Evolutionary conservation across 2,888 invertebrate genomes (phyloP).

Genomic region (Eristalis tenax): DNA sequence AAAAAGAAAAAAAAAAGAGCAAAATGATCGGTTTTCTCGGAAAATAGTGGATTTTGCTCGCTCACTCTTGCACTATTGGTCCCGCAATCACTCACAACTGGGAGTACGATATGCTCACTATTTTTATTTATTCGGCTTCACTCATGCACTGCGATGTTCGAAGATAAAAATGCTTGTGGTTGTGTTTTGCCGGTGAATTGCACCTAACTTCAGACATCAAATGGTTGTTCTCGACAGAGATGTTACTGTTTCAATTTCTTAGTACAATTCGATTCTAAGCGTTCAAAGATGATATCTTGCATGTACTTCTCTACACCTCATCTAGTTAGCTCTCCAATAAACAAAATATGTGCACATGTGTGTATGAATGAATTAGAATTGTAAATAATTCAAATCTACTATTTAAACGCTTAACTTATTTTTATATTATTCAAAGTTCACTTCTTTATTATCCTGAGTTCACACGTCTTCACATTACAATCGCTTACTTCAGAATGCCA

Average conservation of each 20-base stretch:
- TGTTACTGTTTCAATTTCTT: background rate
- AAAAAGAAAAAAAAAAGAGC: slow-evolving; percentile 67
- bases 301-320: no score
- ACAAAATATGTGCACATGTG: no score
- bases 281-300: no score
- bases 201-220: slow-evolving; percentile 8
- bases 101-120: slow-evolving; percentile 51
- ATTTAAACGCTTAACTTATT: no score
- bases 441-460: no score
- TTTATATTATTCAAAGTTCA: no score
- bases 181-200: slow-evolving; percentile 7
- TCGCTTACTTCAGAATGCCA: no score
- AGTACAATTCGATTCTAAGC: no score
- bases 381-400: no score
- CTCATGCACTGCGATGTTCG: slow-evolving; percentile 59
- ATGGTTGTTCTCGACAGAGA: background rate
- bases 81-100: slow-evolving; percentile 48
- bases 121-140: slow-evolving; percentile 67
- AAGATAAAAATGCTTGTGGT: slow-evolving; percentile 48
- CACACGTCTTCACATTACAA: no score
- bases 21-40: slow-evolving; percentile 44
- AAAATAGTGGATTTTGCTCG: slow-evolving; percentile 33
- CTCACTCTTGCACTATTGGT: slow-evolving; percentile 43
- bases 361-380: no score
- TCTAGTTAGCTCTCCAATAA: no score